Percentiles rank a stretch among this genome's conserved stretches.
Evolutionary conservation across 2,113 vertebrate species (phyloP).

Genomic region (Dipodomys spectabilis): DNA sequence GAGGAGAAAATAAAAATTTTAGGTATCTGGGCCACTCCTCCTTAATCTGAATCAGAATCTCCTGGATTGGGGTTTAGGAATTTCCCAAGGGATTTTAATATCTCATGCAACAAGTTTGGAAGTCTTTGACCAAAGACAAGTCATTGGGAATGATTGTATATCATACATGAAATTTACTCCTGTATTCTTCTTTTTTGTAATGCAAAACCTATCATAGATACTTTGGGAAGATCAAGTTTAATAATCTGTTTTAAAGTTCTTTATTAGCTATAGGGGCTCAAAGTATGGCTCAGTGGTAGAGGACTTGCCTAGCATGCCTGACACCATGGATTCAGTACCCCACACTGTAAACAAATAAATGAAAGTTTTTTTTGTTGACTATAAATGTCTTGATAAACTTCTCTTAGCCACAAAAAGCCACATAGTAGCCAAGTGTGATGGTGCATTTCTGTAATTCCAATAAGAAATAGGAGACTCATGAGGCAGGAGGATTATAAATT

Average conservation of each 20-base stretch:
- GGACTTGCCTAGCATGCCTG: neutral
- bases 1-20: constrained; percentile 18
- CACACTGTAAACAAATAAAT: neutral
- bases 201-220: constrained; percentile 43
- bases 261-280: neutral
- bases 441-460: too few species aligned
- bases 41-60: neutral
- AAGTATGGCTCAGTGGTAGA: neutral
- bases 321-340: neutral
- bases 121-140: neutral
- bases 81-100: constrained; percentile 19
- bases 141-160: constrained; percentile 31
- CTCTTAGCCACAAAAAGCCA: constrained; percentile 20
- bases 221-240: constrained; percentile 65
- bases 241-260: constrained; percentile 28
- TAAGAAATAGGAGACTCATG: too few species aligned
- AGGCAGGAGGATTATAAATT: too few species aligned
- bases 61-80: neutral
- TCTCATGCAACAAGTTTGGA: neutral
- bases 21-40: neutral
- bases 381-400: neutral
- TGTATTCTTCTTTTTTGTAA: neutral
- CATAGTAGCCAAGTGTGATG: neutral
- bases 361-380: constrained; percentile 27
- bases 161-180: constrained; percentile 11